Conservation (phyloP, 2,113 vertebrate species). For the Mustela nigripes region DNA sequence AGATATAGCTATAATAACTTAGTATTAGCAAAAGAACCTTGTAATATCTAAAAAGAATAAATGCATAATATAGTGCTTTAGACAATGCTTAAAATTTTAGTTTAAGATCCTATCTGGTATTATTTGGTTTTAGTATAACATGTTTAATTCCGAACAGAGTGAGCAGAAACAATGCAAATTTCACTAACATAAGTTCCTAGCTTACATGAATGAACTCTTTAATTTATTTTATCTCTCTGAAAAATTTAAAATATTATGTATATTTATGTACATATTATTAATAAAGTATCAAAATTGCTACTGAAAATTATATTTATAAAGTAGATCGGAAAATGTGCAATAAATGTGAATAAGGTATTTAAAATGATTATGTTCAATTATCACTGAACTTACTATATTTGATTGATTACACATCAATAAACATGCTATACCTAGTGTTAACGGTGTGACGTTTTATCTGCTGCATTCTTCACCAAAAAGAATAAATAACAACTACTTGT, state of each 20-base stretch:
- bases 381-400: neutral
- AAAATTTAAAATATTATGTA: neutral
- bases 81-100: neutral
- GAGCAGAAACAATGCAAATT: neutral
- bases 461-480: neutral
- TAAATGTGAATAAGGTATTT: neutral
- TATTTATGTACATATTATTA: neutral
- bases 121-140: slow-evolving; percentile 11
- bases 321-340: neutral
- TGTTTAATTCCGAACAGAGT: slow-evolving; percentile 2
- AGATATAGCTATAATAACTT: neutral
- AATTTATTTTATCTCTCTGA: neutral
- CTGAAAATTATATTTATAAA: neutral
- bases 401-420: neutral
- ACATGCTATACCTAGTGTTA: neutral
- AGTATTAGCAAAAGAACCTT: neutral
- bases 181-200: neutral
- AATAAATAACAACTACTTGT: neutral
- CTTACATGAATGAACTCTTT: slow-evolving; percentile 23
- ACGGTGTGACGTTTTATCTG: neutral
- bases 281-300: neutral
- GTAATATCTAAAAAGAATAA: neutral
- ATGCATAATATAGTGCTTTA: neutral
- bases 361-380: neutral
- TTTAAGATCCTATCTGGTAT: neutral